Conservation (phyloP, 2,113 vertebrate species). For the Psittacara wagleri region DNA sequence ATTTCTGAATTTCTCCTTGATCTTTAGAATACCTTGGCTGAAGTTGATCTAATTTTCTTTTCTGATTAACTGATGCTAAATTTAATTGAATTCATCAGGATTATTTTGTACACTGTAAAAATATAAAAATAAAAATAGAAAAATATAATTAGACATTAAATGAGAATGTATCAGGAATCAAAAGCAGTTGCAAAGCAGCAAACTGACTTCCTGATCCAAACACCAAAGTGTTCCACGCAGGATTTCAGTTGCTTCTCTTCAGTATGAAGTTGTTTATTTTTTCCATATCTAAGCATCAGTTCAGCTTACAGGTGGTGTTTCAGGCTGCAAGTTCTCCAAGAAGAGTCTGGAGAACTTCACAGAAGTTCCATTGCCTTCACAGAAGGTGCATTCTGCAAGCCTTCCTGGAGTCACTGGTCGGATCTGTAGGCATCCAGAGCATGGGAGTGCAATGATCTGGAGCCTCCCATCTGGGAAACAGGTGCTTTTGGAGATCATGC, state of each 20-base stretch:
- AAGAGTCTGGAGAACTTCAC: not conserved
- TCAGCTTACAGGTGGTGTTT: not conserved
- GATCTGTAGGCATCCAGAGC: not conserved
- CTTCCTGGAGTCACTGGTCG: not conserved
- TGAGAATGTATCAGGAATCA: not conserved
- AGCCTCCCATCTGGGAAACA: not conserved
- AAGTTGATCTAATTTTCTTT: not conserved
- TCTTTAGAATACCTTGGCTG: not conserved
- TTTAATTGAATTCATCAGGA: not conserved
- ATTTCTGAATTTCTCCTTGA: not conserved
- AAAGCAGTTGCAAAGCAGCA: not conserved
- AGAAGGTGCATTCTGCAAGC: not conserved
- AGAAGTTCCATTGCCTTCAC: not conserved
- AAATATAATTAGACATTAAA: not conserved
- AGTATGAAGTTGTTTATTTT: not conserved
- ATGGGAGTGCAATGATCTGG: not conserved
- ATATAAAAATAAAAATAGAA: not conserved
- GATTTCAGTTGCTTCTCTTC: not conserved
- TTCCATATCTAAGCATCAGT: not conserved
- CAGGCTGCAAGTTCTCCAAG: not conserved
- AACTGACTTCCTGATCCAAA: not conserved
- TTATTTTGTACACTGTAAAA: not conserved
- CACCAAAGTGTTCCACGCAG: not conserved
- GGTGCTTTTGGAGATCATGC: not conserved
- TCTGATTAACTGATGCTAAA: not conserved